A percentile compares a stretch with the other conserved stretches of the same genome.
Evolutionary conservation across 2,888 invertebrate genomes (phyloP).

Genomic region (Tethea ocularis): DNA sequence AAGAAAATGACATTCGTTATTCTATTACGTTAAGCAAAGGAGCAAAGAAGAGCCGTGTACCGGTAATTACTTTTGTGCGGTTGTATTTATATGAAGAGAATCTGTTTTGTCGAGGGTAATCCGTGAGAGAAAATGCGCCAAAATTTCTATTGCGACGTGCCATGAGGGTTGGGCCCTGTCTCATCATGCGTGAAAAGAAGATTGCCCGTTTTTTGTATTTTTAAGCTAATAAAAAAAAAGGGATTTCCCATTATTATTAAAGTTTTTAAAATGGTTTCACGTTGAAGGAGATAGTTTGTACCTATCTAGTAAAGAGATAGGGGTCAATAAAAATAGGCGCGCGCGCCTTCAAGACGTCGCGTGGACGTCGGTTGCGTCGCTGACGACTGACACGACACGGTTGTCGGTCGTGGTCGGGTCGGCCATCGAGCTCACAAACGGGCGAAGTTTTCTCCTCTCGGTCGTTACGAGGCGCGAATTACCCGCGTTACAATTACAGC

Average conservation of each 20-base stretch:
- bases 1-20: slow-evolving; percentile 84
- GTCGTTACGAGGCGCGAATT: slow-evolving; percentile 83
- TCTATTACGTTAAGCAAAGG: slow-evolving; percentile 78
- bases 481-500: slow-evolving; percentile 82
- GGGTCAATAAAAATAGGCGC: slow-evolving; percentile 13
- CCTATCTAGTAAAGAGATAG: slow-evolving; percentile 2
- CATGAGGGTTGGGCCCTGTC: slow-evolving; percentile 28
- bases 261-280: slow-evolving; percentile 7
- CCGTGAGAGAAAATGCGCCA: slow-evolving; percentile 27
- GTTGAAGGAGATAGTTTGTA: slow-evolving; percentile 20
- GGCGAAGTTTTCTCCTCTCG: slow-evolving; percentile 77
- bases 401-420: too few relatives aligned
- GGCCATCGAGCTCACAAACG: slow-evolving; percentile 69
- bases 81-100: slow-evolving; percentile 41
- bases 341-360: slow-evolving; percentile 20
- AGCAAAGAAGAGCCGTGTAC: slow-evolving; percentile 64
- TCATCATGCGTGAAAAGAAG: slow-evolving; percentile 47
- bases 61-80: slow-evolving; percentile 74
- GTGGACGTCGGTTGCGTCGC: slow-evolving; percentile 5
- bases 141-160: slow-evolving; percentile 24
- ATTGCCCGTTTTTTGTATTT: slow-evolving; percentile 50
- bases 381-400: slow-evolving; percentile 22
- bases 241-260: slow-evolving; percentile 23
- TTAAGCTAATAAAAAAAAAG: slow-evolving; percentile 45
- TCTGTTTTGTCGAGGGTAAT: slow-evolving; percentile 52